Conservation (phyloP, 2,113 vertebrate species). For the Cyanoderma ruficeps region DNA sequence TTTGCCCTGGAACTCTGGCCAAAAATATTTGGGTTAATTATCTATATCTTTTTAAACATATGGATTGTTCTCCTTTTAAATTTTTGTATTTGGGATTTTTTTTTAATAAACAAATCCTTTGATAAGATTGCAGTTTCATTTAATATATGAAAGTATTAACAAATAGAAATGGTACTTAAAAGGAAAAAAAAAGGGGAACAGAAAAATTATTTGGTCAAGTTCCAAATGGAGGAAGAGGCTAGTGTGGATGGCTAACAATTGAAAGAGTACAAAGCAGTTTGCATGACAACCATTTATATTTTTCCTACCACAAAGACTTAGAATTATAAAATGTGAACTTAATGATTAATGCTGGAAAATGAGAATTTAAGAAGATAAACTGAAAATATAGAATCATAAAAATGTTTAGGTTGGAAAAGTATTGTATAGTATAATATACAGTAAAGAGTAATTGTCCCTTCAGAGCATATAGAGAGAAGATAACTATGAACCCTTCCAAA, state of each 20-base stretch:
- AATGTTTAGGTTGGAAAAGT: background rate
- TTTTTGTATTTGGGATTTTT: background rate
- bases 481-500: background rate
- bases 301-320: background rate
- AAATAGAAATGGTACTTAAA: background rate
- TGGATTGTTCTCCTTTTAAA: background rate
- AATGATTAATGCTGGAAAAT: background rate
- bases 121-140: background rate
- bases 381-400: background rate
- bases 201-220: background rate
- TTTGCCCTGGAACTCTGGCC: background rate
- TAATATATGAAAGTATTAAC: background rate
- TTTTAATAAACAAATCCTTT: background rate
- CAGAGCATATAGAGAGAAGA: background rate
- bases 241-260: background rate
- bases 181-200: background rate
- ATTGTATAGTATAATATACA: background rate
- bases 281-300: background rate
- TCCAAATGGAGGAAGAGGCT: background rate
- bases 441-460: background rate
- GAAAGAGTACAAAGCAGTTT: background rate
- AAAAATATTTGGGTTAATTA: constrained; percentile 15
- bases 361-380: background rate
- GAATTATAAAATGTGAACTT: background rate
- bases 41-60: background rate